Conservation (phyloP, 2,113 vertebrate genomes). For the Daboia siamensis region DNA sequence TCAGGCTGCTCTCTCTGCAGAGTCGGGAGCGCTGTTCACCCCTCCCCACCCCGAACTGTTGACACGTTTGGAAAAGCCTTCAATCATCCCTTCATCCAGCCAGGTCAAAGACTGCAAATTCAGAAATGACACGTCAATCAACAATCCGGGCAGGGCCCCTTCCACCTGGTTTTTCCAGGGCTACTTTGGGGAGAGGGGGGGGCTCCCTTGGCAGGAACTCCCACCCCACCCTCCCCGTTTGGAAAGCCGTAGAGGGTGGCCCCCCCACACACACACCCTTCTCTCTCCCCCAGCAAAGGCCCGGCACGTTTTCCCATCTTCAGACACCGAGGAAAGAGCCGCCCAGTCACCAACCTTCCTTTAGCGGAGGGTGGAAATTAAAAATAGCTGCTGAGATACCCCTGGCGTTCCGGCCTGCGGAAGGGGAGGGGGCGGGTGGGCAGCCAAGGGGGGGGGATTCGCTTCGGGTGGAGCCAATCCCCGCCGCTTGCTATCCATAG, state of each 20-base stretch:
- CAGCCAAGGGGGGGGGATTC: background rate
- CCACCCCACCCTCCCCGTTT: background rate
- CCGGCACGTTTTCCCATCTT: background rate
- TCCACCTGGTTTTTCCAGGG: background rate
- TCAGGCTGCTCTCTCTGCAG: background rate
- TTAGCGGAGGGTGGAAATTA: conserved; percentile 63
- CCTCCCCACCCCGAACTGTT: background rate
- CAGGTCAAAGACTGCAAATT: background rate
- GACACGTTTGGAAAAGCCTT: background rate
- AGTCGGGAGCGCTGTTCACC: background rate
- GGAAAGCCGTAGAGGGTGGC: background rate
- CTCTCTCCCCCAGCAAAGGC: background rate
- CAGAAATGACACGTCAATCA: background rate
- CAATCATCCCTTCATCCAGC: background rate
- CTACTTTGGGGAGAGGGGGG: background rate
- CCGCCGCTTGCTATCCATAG: background rate
- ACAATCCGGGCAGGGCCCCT: background rate
- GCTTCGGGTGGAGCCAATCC: background rate
- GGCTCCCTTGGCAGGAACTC: background rate
- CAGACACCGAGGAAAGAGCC: background rate
- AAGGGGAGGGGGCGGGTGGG: background rate
- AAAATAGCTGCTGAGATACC: conserved; percentile 70
- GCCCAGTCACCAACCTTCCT: background rate
- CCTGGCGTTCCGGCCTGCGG: background rate
- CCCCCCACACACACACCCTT: background rate